Evolutionary conservation across 2,113 vertebrate species (phyloP).

Genomic region (Clinocottus analis): DNA sequence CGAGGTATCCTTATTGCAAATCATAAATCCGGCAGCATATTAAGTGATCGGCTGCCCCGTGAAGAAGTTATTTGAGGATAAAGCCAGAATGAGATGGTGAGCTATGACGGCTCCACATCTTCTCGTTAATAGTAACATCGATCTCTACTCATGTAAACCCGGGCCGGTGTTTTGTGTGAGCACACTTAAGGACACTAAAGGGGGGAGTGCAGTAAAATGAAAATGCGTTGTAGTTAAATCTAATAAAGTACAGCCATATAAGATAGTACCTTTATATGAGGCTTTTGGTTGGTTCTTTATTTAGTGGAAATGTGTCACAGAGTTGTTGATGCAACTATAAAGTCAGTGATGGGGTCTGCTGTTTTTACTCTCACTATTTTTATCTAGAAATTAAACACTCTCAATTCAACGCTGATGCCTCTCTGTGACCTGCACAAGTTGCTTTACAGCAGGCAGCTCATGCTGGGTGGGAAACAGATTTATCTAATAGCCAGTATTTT

Average conservation of each 20-base stretch:
- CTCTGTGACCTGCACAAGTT: too few relatives aligned
- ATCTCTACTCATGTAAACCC: slow-evolving; percentile 12
- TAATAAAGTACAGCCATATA: too few relatives aligned
- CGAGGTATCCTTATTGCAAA: slow-evolving; percentile 52
- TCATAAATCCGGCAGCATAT: slow-evolving; percentile 59
- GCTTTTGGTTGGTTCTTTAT: background rate
- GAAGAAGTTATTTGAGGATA: slow-evolving; percentile 5
- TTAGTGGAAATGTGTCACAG: too few relatives aligned
- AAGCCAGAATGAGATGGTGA: slow-evolving; percentile 4
- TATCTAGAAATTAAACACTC: too few relatives aligned
- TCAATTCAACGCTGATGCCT: too few relatives aligned
- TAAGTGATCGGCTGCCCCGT: slow-evolving; percentile 28
- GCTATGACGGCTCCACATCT: background rate
- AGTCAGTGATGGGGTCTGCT: too few relatives aligned
- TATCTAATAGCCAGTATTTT: background rate
- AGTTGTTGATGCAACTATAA: too few relatives aligned
- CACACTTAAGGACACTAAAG: background rate
- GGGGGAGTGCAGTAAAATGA: background rate
- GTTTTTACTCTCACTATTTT: too few relatives aligned
- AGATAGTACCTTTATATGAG: background rate
- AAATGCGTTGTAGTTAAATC: background rate
- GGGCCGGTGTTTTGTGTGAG: background rate
- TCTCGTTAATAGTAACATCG: slow-evolving; percentile 20
- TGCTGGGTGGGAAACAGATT: too few relatives aligned
- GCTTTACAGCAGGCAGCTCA: background rate